Conservation (phyloP, 2,888 invertebrate species). For the Hirtodrosophila confusa region DNA sequence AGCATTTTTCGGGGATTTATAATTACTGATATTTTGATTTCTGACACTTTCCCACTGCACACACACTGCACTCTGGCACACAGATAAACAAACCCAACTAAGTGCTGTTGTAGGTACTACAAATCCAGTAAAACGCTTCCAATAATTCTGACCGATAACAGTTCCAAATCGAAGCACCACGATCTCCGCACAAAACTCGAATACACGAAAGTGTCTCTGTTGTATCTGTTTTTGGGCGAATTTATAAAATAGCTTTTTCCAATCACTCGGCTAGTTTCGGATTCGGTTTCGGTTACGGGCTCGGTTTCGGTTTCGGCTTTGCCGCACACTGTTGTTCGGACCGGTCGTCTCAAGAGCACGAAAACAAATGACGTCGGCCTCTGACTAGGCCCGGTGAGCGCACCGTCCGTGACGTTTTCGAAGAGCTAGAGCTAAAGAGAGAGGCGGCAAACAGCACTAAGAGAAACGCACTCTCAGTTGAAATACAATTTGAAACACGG, state of each 20-base stretch:
- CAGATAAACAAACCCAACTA: slow-evolving; percentile 18
- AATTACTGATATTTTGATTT: slow-evolving; percentile 35
- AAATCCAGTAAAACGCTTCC: slow-evolving; percentile 15
- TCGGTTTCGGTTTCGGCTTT: slow-evolving; percentile 26
- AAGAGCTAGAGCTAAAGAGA: slow-evolving; percentile 20
- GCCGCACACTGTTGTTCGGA: slow-evolving; percentile 24
- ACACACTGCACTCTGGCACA: slow-evolving; percentile 7
- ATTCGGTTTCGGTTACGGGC: slow-evolving; percentile 10
- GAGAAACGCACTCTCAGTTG: slow-evolving; percentile 7
- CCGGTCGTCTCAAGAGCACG: slow-evolving; percentile 49
- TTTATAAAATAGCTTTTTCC: slow-evolving; percentile 44
- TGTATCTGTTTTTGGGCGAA: slow-evolving; percentile 40
- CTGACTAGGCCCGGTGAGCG: slow-evolving; percentile 3
- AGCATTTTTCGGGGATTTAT: slow-evolving; percentile 59
- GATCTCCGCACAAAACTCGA: slow-evolving; percentile 47
- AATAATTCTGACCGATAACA: slow-evolving; percentile 36
- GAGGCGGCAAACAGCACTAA: slow-evolving; percentile 6
- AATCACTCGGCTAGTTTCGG: slow-evolving; percentile 33
- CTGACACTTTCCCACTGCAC: slow-evolving; percentile 7
- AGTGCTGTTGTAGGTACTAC: slow-evolving; percentile 12
- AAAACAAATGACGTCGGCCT: slow-evolving; percentile 47
- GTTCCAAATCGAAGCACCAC: slow-evolving; percentile 15
- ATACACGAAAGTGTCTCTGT: slow-evolving; percentile 33
- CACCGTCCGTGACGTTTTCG: background rate
- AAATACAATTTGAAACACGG: slow-evolving; percentile 8